phyloP scores from a whole-genome alignment of 2,797 vertebrate genomes.

The Astyanax mexicanus region DNA sequence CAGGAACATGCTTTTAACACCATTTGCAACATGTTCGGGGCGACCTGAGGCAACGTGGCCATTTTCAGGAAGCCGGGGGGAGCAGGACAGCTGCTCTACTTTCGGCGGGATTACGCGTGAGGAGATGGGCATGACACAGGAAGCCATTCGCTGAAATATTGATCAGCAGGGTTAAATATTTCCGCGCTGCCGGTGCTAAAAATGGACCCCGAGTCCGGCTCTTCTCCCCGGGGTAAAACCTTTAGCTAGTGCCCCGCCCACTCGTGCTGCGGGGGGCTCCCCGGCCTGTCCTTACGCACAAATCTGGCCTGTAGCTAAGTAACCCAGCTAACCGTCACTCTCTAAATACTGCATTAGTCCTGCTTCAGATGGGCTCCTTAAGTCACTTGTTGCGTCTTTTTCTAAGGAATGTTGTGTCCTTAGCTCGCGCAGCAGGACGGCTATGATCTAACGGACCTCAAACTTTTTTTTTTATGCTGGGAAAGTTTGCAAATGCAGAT shows the following conservation, averaged over 20 bases:
- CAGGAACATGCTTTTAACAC: conserved; percentile 84
- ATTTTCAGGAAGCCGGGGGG: conserved; percentile 68
- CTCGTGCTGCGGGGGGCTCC: conserved; percentile 41
- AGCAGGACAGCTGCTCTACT: conserved; percentile 73
- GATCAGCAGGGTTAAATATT: conserved; percentile 79
- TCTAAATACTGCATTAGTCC: conserved; percentile 64
- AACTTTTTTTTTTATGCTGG: conserved; percentile 23
- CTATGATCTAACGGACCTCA: conserved; percentile 42
- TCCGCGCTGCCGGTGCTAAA: conserved; percentile 69
- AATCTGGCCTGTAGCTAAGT: conserved; percentile 57
- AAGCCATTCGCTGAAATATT: conserved; percentile 83
- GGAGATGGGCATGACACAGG: conserved; percentile 71
- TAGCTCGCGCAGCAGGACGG: background rate
- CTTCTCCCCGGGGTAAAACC: conserved; percentile 50
- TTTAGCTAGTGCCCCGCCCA: conserved; percentile 46
- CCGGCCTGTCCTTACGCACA: conserved; percentile 50
- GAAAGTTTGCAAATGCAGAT: background rate
- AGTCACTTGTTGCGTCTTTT: conserved; percentile 60
- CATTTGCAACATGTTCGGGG: conserved; percentile 77
- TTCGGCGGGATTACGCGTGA: conserved; percentile 59
- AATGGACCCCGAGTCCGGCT: conserved; percentile 62
- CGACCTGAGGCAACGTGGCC: conserved; percentile 77
- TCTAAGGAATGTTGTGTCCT: conserved; percentile 57
- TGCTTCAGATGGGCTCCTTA: conserved; percentile 56
- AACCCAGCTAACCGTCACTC: conserved; percentile 34